Percentiles rank a stretch among this genome's conserved stretches.
These are phyloP conservation scores for Lasioglossum malachurum DNA, from an alignment of 2,888 invertebrate species.

Conservation along the genomic window DNA sequence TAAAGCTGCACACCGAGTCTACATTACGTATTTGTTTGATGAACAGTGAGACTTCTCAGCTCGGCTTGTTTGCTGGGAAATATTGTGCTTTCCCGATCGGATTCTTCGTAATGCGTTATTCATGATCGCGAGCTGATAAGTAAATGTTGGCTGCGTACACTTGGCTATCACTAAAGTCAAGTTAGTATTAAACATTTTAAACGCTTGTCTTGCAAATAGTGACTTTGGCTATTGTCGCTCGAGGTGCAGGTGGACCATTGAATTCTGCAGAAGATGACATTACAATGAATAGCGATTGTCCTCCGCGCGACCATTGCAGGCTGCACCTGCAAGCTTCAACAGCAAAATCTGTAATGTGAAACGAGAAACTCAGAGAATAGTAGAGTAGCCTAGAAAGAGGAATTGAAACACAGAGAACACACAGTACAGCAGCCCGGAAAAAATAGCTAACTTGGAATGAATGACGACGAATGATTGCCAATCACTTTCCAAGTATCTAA, in stretches of 20 bases:
- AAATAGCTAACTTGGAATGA: too few species aligned
- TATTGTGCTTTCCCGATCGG: neutral
- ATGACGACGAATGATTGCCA: neutral
- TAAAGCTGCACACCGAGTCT: neutral
- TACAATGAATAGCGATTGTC: neutral
- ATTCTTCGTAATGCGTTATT: neutral
- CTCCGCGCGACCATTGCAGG: neutral
- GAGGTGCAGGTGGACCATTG: neutral
- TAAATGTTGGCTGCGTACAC: neutral
- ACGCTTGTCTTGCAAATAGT: neutral
- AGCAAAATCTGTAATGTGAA: neutral
- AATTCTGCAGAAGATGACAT: neutral
- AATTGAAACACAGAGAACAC: too few species aligned
- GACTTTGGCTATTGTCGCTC: neutral
- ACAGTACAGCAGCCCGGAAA: too few species aligned
- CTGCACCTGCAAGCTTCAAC: neutral
- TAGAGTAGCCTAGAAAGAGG: too few species aligned
- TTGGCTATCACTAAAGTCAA: neutral
- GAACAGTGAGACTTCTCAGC: neutral
- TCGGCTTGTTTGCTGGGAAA: neutral
- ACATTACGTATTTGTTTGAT: neutral
- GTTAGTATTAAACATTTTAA: neutral
- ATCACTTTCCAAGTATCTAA: neutral
- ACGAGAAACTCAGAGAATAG: neutral
- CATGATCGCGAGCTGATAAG: neutral